phyloP scores from a whole-genome alignment of 1,140 invertebrate species.

The Papilio machaon region DNA sequence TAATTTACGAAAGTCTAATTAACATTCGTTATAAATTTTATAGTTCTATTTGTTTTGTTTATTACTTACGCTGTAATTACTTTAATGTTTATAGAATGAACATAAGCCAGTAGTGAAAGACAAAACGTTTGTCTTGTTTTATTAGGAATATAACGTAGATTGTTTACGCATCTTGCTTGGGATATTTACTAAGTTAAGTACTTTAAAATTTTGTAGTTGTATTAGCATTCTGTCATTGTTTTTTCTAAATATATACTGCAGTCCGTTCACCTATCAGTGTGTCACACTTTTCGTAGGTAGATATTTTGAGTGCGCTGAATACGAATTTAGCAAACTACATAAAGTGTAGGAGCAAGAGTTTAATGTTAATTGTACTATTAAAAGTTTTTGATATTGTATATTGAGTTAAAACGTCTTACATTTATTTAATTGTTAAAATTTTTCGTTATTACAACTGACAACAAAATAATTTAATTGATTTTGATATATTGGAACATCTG shows the following conservation, averaged over 20 bases:
- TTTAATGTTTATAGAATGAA: constrained; percentile 17
- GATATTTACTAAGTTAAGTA: neutral
- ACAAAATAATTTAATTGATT: neutral
- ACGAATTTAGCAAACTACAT: constrained; percentile 33
- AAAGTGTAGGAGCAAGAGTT: neutral
- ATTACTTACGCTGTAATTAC: neutral
- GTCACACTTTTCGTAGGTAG: constrained; percentile 50
- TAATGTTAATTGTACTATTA: neutral
- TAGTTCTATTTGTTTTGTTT: neutral
- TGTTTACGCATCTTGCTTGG: neutral
- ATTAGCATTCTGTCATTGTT: constrained; percentile 15
- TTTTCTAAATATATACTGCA: constrained; percentile 55
- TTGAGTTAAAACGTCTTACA: neutral
- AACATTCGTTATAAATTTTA: neutral
- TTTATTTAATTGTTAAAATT: neutral
- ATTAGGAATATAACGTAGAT: neutral
- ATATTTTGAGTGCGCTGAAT: constrained; percentile 47
- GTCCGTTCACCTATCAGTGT: constrained; percentile 57
- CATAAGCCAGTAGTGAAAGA: neutral
- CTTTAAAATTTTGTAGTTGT: neutral
- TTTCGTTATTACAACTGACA: neutral
- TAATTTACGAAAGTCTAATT: neutral
- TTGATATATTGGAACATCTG: too few species aligned
- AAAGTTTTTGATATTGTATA: neutral
- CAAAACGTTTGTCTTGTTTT: constrained; percentile 13